Percentiles rank a stretch among this genome's conserved stretches.
phyloP scores from a whole-genome alignment of 2,113 vertebrate genomes.

The Actinemys pallida region DNA sequence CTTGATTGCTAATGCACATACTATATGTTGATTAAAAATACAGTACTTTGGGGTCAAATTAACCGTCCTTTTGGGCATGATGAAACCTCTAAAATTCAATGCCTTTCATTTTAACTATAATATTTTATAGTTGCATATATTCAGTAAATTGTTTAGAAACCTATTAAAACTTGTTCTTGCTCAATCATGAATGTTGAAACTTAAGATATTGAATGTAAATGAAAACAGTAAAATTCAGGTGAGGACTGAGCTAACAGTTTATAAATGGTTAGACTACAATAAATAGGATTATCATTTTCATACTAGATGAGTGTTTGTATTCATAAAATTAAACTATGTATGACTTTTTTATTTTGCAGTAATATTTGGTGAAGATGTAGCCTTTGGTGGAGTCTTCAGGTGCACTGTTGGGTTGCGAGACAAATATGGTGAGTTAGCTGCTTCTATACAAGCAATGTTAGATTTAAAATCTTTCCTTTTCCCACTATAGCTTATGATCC shows the following conservation, averaged over 20 bases:
- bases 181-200: background rate
- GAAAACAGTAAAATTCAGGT: background rate
- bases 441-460: background rate
- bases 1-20: background rate
- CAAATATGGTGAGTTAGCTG: constrained; percentile 91
- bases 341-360: constrained; percentile 80
- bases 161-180: background rate
- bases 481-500: background rate
- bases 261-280: background rate
- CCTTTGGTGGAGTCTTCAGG: constrained; percentile 98
- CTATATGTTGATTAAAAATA: background rate
- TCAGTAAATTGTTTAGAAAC: background rate
- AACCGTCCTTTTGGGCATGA: background rate
- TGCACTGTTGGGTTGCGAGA: constrained; percentile 97
- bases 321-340: background rate
- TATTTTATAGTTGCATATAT: background rate
- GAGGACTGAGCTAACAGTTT: background rate
- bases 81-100: background rate
- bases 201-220: background rate
- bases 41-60: background rate
- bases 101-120: background rate
- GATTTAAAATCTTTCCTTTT: background rate
- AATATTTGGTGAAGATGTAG: constrained; percentile 97
- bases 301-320: background rate
- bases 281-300: background rate